phyloP scores from a whole-genome alignment of 2,888 invertebrate species.

The Rhodophaea formosa region DNA sequence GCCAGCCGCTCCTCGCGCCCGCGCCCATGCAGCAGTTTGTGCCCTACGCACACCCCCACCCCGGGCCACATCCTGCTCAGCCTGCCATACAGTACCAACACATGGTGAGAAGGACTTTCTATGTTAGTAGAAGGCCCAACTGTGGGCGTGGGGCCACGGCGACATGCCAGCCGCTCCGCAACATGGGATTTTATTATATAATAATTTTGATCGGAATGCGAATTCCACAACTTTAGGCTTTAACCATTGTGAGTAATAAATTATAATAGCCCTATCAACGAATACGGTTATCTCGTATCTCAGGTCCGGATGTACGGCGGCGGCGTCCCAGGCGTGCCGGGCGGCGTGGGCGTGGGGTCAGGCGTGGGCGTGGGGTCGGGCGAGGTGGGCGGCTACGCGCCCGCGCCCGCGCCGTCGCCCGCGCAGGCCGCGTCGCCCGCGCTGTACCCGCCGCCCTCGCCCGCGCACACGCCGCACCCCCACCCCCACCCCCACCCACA shows the following conservation, averaged over 20 bases:
- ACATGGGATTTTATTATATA: too few relatives aligned
- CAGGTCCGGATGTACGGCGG: conserved; percentile 86
- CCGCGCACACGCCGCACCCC: conserved; percentile 73
- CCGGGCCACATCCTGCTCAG: conserved; percentile 62
- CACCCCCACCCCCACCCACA: conserved; percentile 50
- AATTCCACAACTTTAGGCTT: too few relatives aligned
- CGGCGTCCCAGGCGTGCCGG: conserved; percentile 43
- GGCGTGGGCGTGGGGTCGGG: conserved; percentile 36
- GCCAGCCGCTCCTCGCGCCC: conserved; percentile 91
- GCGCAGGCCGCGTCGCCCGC: conserved; percentile 72
- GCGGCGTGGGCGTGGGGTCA: conserved; percentile 46
- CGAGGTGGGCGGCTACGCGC: conserved; percentile 58
- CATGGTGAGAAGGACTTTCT: conserved; percentile 55
- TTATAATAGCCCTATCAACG: too few relatives aligned
- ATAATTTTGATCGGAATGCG: too few relatives aligned
- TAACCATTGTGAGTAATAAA: too few relatives aligned
- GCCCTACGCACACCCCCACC: conserved; percentile 83
- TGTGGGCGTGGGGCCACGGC: too few relatives aligned
- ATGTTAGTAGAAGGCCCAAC: too few relatives aligned
- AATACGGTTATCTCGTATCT: neutral
- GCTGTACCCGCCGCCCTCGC: conserved; percentile 75
- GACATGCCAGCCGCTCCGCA: too few relatives aligned
- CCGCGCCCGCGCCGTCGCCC: conserved; percentile 63
- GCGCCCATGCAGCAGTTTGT: conserved; percentile 87
- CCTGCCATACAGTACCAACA: conserved; percentile 75